Evolutionary conservation across 2,113 vertebrate species (phyloP).

Genomic region (Cardinalis cardinalis): DNA sequence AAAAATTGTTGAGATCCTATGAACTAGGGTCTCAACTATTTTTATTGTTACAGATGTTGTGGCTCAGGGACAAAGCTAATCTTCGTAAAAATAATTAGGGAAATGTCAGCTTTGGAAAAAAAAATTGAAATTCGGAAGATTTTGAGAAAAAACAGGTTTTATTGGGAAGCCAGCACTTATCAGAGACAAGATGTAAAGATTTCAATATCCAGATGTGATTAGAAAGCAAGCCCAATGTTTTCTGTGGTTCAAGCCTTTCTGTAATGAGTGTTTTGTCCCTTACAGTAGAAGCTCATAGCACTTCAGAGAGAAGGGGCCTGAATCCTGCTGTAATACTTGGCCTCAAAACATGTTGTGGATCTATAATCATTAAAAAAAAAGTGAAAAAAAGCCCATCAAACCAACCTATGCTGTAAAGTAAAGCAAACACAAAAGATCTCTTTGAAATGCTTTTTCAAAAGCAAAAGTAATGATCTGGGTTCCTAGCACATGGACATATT

Average conservation of each 20-base stretch:
- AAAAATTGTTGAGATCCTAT: not conserved
- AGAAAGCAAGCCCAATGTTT: not conserved
- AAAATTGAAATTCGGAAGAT: not conserved
- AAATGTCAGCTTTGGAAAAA: not conserved
- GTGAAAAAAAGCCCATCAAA: not conserved
- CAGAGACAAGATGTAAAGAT: not conserved
- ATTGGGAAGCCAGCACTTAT: not conserved
- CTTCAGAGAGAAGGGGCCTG: not conserved
- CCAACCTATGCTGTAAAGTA: not conserved
- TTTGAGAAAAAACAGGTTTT: not conserved
- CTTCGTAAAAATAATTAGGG: constrained; percentile 15
- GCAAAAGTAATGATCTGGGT: not conserved
- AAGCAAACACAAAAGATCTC: not conserved
- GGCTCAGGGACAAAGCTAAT: not conserved
- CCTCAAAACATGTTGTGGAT: not conserved
- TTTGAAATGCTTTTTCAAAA: constrained; percentile 20
- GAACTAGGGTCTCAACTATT: not conserved
- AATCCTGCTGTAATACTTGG: not conserved
- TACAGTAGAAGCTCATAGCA: not conserved
- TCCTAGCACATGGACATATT: not conserved
- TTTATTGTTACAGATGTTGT: constrained; percentile 31
- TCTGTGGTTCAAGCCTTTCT: not conserved
- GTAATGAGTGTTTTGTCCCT: not conserved
- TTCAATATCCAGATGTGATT: not conserved
- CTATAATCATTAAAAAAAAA: not conserved